Percentiles rank a stretch among this genome's conserved stretches.
Conservation (phyloP, 1,140 invertebrate genomes). For the Eciton burchellii region DNA sequence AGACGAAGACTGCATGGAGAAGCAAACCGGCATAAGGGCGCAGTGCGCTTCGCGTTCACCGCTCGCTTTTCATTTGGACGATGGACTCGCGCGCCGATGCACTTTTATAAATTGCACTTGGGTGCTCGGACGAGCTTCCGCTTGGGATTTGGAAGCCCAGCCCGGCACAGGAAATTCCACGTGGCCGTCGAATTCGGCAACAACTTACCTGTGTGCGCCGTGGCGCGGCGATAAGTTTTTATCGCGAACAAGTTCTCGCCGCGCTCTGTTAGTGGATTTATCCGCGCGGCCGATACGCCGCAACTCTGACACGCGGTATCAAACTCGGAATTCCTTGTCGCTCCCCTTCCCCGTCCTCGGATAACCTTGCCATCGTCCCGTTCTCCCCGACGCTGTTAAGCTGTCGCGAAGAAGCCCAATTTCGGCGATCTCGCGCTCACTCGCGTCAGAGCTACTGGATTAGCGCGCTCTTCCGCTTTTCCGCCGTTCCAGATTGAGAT, state of each 20-base stretch:
- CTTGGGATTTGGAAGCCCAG: conserved; percentile 34
- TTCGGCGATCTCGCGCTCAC: neutral
- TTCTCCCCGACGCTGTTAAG: neutral
- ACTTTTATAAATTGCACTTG: conserved; percentile 77
- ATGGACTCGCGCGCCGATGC: conserved; percentile 64
- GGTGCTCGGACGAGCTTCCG: conserved; percentile 48
- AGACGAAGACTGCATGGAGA: conserved; percentile 27
- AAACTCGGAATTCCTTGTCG: conserved; percentile 23
- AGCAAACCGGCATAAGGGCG: conserved; percentile 35
- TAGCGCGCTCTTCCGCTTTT: neutral
- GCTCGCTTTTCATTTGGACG: conserved; percentile 66
- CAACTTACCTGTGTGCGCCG: conserved; percentile 58
- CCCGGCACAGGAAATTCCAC: conserved; percentile 44
- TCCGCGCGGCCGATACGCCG: conserved; percentile 26
- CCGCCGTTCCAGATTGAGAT: neutral
- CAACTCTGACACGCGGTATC: conserved; percentile 20
- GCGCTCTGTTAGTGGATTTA: conserved; percentile 40
- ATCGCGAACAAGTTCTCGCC: conserved; percentile 50
- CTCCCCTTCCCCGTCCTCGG: neutral
- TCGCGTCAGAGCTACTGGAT: neutral
- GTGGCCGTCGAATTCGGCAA: conserved; percentile 51
- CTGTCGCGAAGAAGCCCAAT: neutral
- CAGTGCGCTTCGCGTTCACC: conserved; percentile 17
- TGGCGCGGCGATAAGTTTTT: conserved; percentile 58
- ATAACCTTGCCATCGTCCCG: neutral